These are phyloP conservation scores for Bruchidius siliquastri DNA, from an alignment of 2,888 invertebrate species.

Conservation along the genomic window DNA sequence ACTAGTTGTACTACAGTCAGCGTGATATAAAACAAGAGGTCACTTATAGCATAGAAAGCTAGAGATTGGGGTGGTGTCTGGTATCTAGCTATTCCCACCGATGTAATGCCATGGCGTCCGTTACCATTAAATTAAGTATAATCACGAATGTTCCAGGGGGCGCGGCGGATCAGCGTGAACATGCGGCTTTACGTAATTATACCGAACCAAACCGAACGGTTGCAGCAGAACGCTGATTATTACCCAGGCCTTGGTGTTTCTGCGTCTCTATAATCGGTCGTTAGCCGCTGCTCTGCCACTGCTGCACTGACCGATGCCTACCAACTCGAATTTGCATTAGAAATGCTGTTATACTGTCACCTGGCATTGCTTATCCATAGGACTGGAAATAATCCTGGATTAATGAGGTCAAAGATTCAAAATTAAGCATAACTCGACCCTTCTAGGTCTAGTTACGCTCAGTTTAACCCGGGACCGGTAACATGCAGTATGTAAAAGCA, in stretches of 20 bases:
- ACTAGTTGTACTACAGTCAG: too few relatives aligned
- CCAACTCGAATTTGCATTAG: not conserved
- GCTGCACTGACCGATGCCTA: not conserved
- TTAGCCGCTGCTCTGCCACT: not conserved
- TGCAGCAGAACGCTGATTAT: not conserved
- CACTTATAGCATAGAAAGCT: not conserved
- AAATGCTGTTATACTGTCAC: not conserved
- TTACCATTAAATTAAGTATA: constrained; percentile 29
- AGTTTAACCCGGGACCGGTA: too few relatives aligned
- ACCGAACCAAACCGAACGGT: constrained; percentile 10
- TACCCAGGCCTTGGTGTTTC: not conserved
- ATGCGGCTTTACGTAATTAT: constrained; percentile 26
- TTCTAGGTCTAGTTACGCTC: too few relatives aligned
- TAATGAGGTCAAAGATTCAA: too few relatives aligned
- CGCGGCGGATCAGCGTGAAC: constrained; percentile 16
- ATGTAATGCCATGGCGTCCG: not conserved
- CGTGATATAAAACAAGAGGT: too few relatives aligned
- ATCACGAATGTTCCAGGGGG: constrained; percentile 25
- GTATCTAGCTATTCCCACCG: not conserved
- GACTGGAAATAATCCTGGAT: too few relatives aligned
- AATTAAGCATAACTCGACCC: too few relatives aligned
- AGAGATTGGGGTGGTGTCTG: not conserved
- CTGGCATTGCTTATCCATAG: not conserved
- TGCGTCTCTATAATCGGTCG: not conserved
- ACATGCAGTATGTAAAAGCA: too few relatives aligned